These are phyloP conservation scores for Hemaris fuciformis DNA, from an alignment of 2,888 invertebrate genomes.

Conservation along the genomic window DNA sequence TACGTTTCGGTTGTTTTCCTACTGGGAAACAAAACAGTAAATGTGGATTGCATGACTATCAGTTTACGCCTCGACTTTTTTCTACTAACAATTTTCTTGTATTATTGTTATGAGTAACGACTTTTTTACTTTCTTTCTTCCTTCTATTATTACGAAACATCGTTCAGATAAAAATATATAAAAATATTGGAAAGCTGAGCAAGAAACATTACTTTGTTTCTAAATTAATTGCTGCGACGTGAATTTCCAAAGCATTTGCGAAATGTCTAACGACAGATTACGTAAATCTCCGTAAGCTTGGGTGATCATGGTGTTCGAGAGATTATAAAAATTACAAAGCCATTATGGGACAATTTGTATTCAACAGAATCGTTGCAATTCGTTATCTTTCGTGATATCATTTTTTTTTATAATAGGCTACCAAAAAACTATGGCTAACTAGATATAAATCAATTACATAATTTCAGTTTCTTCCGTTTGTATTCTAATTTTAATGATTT, in stretches of 20 bases:
- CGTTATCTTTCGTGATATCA: background rate
- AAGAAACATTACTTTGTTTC: background rate
- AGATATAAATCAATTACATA: background rate
- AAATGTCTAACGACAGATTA: background rate
- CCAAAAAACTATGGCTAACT: background rate
- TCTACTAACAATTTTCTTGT: too few species aligned
- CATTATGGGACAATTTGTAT: background rate
- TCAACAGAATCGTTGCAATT: background rate
- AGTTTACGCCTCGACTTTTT: background rate
- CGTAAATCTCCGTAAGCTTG: background rate
- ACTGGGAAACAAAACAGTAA: background rate
- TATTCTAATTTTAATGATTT: background rate
- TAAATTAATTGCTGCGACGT: background rate
- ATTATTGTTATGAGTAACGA: too few species aligned
- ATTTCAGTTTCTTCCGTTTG: background rate
- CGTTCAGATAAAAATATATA: background rate
- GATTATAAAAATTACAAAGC: background rate
- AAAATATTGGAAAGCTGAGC: background rate
- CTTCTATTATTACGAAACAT: background rate
- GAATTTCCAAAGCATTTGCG: constrained; percentile 3
- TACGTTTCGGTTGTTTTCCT: background rate
- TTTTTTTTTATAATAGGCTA: background rate
- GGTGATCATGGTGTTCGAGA: background rate
- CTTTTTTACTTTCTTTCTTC: too few species aligned
- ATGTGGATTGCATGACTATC: background rate